Evolutionary conservation across 2,888 invertebrate genomes (phyloP), one percentile per base, ranked within the genome.

Genomic region (Argynnis bischoffii): DNA sequence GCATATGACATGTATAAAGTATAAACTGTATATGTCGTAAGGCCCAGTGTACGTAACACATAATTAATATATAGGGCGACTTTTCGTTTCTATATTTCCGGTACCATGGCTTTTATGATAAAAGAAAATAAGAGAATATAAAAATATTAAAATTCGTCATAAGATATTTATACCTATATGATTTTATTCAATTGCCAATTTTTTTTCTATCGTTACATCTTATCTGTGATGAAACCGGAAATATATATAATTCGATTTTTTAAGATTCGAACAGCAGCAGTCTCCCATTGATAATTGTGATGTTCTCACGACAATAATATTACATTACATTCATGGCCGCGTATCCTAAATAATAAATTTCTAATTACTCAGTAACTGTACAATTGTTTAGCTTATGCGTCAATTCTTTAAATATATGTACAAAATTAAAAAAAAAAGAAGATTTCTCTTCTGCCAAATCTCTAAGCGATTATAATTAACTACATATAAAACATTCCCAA

Each of bases 281-380:
- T 85, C 82, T 81, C 78, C 78, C 78, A 78, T 80, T 80, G 84
- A 83, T 79, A 78, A 81, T 82, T 88, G 86, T 89, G 88, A 90
- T 89, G 88, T 80, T 77, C 75, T 76, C 78, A 82, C 81, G 80
- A 81, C 79, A 78, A 72, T 79, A 81, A 81, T 81, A 81, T 81
- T 80, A 81, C 77, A 82, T 85, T 82, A 86, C 79, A 84, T 81
- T 85, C 82, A 89, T 89, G 88, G 88, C 88, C 83, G 82, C 84
- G 77, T 85, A 86, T 81, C 75, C 83, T 89, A 89, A 66, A 79
- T 79, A 81, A 81, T 82, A 71, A 53, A 70, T 75, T 79, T 76
- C 81, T 88, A 85, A 81, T 79, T 80, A 81, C 80, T 79, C 84
- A 78, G 79, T 87, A 87, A 85, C 89, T 91, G 89, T 91, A 91